Base-by-base conservation (phyloP, 2,797 vertebrate genomes). In the Acipenser oxyrinchus region DNA sequence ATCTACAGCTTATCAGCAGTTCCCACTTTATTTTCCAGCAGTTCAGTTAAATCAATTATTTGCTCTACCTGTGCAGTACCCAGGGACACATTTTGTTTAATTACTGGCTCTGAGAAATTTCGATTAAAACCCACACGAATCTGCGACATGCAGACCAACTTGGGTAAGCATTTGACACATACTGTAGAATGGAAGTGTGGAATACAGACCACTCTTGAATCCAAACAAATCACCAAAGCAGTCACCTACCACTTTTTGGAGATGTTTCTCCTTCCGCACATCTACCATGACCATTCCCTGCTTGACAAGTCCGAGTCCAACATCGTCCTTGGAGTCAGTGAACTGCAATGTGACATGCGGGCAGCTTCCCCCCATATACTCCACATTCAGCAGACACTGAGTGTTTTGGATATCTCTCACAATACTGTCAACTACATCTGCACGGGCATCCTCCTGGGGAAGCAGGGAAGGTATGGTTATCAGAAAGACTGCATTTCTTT, bases 261-360 rank as follows among this genome's bases (percentile, higher is more conserved):
- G 92, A 82, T 96, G 81, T 68, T 94, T 95, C 80, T 98, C 95
- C 79, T 96, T 97, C 78, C 94, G 93, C 18, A 88, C 81, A 9
- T 98, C 96, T 85, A 98, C 96, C 95, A 98, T 98, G 72, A 97
- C 94, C 75, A 95, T 76, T 3, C 96, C 96, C 73, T 97, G 94
- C 79, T 96, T 97, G 69, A 97, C 95, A 81, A 98, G 78, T 60
- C 91, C 92, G n/a, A 98, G 86, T 5, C 95, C 96, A 70, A 95
- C 96, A 2, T 98, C 96, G 0, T 92, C 93, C 87, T 97, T 96
- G 75, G 95, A 94, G 81, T 98, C 96, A 0, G 87, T 74, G 0
- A 95, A 97, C 87, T 96, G 95, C 81, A 98, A 86, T 6, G 94
- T 95, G 82, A 94, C 94, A 0, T 88, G 90, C 6, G 93, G 89